Conservation (phyloP, 2,113 vertebrate species). For the Grallaria varia region DNA sequence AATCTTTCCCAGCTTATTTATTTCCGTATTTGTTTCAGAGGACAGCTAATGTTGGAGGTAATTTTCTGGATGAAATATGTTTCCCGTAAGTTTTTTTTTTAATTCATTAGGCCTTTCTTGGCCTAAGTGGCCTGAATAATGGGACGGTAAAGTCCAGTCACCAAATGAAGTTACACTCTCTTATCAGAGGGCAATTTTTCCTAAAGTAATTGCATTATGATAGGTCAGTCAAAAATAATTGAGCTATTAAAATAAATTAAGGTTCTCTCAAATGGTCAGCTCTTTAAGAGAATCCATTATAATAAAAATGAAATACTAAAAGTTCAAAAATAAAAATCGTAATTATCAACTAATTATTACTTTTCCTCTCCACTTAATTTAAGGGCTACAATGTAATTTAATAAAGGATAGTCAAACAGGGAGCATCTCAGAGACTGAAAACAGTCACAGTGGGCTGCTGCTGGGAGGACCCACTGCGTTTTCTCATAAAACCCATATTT, state of each 20-base stretch:
- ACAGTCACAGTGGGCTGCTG: not conserved
- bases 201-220: not conserved
- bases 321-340: not conserved
- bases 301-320: not conserved
- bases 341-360: not conserved
- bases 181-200: not conserved
- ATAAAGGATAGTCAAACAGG: not conserved
- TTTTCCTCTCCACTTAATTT: not conserved
- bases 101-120: not conserved
- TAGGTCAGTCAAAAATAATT: not conserved
- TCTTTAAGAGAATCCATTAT: not conserved
- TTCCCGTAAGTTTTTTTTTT: not conserved
- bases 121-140: not conserved
- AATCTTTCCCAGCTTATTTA: not conserved
- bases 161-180: not conserved
- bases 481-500: not conserved
- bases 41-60: not conserved
- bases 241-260: constrained; percentile 7
- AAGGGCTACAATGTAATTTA: not conserved
- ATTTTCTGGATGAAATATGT: constrained; percentile 23
- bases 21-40: constrained; percentile 4
- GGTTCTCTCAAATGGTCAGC: not conserved
- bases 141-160: not conserved
- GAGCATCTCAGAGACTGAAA: not conserved
- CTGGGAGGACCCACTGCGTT: not conserved